These are phyloP conservation scores for Hormaphis cornu DNA, from an alignment of 1,140 invertebrate species.

Conservation along the genomic window DNA sequence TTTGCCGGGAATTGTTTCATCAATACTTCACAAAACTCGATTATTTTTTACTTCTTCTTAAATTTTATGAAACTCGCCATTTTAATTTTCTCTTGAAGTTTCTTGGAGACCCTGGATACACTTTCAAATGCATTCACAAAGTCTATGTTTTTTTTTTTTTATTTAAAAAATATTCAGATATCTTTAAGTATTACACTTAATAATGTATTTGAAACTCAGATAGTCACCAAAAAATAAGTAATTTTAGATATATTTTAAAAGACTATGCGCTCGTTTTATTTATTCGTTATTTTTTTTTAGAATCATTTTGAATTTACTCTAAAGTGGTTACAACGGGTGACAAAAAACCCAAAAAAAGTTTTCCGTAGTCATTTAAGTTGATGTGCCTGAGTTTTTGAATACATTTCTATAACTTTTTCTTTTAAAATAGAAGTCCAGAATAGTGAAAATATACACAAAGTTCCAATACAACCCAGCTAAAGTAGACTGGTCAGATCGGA, in stretches of 20 bases:
- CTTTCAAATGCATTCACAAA: neutral
- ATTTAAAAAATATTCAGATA: slow-evolving; percentile 12
- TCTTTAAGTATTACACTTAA: neutral
- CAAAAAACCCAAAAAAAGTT: neutral
- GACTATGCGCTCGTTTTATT: neutral
- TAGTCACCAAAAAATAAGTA: neutral
- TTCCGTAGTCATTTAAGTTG: neutral
- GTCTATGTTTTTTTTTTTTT: neutral
- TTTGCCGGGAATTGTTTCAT: neutral
- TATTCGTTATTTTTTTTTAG: neutral
- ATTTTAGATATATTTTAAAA: neutral
- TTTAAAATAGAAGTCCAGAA: neutral
- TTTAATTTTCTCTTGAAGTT: neutral
- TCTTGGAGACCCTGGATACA: neutral
- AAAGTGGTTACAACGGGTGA: neutral
- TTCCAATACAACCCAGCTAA: neutral
- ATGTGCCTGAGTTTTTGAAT: too few species aligned
- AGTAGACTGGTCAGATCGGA: too few species aligned
- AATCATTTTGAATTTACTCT: neutral
- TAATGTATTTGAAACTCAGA: neutral
- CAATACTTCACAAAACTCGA: neutral
- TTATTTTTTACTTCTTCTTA: neutral
- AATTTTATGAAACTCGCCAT: neutral
- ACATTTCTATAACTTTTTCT: too few species aligned
- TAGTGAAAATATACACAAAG: neutral